Conservation (phyloP, 2,888 invertebrate genomes). For the Gymnoscelis rufifasciata region DNA sequence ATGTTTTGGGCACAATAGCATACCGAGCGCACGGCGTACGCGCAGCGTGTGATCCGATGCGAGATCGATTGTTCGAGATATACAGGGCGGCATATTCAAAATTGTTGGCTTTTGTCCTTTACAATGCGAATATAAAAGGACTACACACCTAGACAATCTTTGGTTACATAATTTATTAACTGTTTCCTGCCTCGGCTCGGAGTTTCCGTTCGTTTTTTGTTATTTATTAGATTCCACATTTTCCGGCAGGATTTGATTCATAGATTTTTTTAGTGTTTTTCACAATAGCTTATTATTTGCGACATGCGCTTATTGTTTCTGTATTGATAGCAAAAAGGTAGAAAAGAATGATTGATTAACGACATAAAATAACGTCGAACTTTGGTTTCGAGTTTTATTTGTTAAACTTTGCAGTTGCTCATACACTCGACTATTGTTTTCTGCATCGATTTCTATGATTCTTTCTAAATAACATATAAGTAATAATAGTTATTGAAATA, state of each 20-base stretch:
- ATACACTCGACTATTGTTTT: too few relatives aligned
- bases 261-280: slow-evolving; percentile 5
- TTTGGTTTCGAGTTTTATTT: too few relatives aligned
- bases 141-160: slow-evolving; percentile 60
- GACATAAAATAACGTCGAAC: too few relatives aligned
- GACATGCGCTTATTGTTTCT: too few relatives aligned
- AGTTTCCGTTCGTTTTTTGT: slow-evolving; percentile 48
- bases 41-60: slow-evolving; percentile 71
- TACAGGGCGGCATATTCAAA: slow-evolving; percentile 61
- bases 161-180: slow-evolving; percentile 52
- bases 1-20: slow-evolving; percentile 64
- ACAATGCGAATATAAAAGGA: slow-evolving; percentile 59
- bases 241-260: slow-evolving; percentile 14
- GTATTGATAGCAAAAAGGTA: too few relatives aligned
- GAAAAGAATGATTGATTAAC: too few relatives aligned
- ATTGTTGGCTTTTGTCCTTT: slow-evolving; percentile 58
- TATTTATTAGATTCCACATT: slow-evolving; percentile 33
- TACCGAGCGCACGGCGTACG: slow-evolving; percentile 57
- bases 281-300: not conserved
- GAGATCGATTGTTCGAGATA: slow-evolving; percentile 69
- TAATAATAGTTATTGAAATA: too few relatives aligned
- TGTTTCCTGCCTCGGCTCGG: slow-evolving; percentile 54
- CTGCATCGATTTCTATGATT: too few relatives aligned
- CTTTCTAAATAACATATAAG: too few relatives aligned
- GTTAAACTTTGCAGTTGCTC: too few relatives aligned